Evolutionary conservation across 2,888 invertebrate species (phyloP).

Genomic region (Clistopyga incitator): DNA sequence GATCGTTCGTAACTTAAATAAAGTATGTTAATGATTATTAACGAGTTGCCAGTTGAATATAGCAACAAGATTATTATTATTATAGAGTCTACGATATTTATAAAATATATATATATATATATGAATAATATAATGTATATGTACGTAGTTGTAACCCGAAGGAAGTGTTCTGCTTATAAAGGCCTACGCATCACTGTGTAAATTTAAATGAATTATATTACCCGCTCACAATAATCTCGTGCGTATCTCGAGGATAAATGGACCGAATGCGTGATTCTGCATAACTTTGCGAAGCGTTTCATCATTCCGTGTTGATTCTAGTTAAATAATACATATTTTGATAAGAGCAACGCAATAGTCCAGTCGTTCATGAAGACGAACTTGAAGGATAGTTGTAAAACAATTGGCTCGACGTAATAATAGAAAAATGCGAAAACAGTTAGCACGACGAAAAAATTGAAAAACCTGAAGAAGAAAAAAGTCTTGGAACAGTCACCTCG

Average conservation of each 20-base stretch:
- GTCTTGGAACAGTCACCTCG: too few relatives aligned
- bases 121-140: slow-evolving; percentile 71
- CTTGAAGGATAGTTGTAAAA: too few relatives aligned
- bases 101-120: slow-evolving; percentile 71
- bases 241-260: not conserved
- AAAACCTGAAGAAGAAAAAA: too few relatives aligned
- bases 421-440: too few relatives aligned
- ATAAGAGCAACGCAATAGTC: slow-evolving; percentile 6
- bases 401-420: too few relatives aligned
- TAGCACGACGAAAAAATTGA: too few relatives aligned
- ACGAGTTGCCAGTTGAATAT: slow-evolving; percentile 72
- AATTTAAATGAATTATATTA: slow-evolving; percentile 15
- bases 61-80: slow-evolving; percentile 63
- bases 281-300: slow-evolving; percentile 10
- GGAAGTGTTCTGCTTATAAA: slow-evolving; percentile 81
- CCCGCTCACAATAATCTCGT: slow-evolving; percentile 21
- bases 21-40: slow-evolving; percentile 71
- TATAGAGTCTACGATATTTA: slow-evolving; percentile 80
- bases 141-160: slow-evolving; percentile 79
- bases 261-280: not conserved
- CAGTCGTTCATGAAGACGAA: too few relatives aligned
- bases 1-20: slow-evolving; percentile 70
- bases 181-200: slow-evolving; percentile 75
- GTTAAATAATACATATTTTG: not conserved
- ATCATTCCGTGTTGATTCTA: not conserved